Evolutionary conservation across 2,888 invertebrate species (phyloP), one percentile per base, ranked within the genome.

Genomic region (Drosophila hamatofila): DNA sequence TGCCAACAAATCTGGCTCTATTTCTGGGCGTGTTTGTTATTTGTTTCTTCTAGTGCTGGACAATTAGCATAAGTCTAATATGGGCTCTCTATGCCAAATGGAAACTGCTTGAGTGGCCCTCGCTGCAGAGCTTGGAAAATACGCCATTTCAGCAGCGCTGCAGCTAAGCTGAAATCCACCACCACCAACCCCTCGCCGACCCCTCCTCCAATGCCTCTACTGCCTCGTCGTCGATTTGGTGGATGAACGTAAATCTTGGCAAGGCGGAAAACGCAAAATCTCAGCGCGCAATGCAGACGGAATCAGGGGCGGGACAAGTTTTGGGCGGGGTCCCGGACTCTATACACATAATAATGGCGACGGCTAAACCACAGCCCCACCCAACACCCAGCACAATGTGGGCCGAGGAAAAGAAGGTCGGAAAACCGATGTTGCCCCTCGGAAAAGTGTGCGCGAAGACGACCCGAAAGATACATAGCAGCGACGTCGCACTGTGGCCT

Each of bases 241-340:
- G 86, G 86, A 89, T 87, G 86, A 87, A 86, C 80, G 73, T 75
- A 79, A 88, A 86, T 86, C 86, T 86, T 72, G 44, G 55, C 27
- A 61, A 54, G 58, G 78, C 74, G 85, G 80, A 85, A 83, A 84
- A 88, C 86, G 83, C 70, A 88, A 84, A 84, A 84, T 89, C 84
- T 84, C 89, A 60, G 78, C 71, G 54, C 52, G 68, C 55, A 30
- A 30, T 61, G 74, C 57, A 60, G 55, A 60, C 54, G 66, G 68
- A 52, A 55, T 11, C 33, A 42, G 42, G 42, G 30, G 44, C n/a
- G 30, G 55, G 18, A 12, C 8, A 18, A 14, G 21, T n/a, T 18
- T 0, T 0, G 9, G 37, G 37, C 14, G 41, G 57, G 27, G 49
- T 66, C 25, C 35, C 35, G 60, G 30, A n/a, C 37, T 52, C 52